Evolutionary conservation across 2,888 invertebrate species (phyloP), one percentile per base, ranked within the genome.

Genomic region (Drosophila borborema): DNA sequence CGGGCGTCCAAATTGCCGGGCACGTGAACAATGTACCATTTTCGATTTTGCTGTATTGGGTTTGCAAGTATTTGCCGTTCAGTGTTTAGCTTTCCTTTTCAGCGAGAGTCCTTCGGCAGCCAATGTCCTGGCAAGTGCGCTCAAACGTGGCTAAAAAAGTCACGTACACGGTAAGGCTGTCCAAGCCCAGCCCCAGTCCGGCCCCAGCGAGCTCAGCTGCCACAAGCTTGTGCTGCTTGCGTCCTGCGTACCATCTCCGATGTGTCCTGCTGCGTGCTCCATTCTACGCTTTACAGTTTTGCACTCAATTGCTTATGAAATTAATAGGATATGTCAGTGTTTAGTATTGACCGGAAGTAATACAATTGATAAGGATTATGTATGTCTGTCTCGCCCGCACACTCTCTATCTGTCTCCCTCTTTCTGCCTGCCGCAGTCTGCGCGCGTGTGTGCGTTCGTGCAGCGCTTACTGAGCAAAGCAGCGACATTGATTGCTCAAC

Each of bases 261-360:
- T n/a, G 41, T 43, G 41, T 43, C 71, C 62, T 62, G 56, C 55
- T 55, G 56, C 72, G 46, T 56, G 65, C 72, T 54, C 65, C 64
- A 74, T 67, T 55, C 64, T 80, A 74, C 76, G 86, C 89, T 87
- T 87, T 86, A 86, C 86, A 86, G 86, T 89, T 86, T 89, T 87
- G 89, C 86, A 89, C 84, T 89, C 87, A 88, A 88, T 88, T 89
- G 87, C 87, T 88, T 89, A 88, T 88, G 89, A 88, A 87, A 89
- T 89, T 88, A 88, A 88, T 88, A 87, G 89, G 87, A 88, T 88
- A 81, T 88, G 87, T 89, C 87, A 87, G 89, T 88, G 89, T 87
- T 84, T 88, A 81, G 87, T 89, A 88, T 88, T 88, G 87, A 88
- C 87, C 87, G 87, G 87, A 88, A 88, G 88, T 89, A 88, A 88